Evolutionary conservation across 2,113 vertebrate species (phyloP).

Genomic region (Thamnophis sirtalis): DNA sequence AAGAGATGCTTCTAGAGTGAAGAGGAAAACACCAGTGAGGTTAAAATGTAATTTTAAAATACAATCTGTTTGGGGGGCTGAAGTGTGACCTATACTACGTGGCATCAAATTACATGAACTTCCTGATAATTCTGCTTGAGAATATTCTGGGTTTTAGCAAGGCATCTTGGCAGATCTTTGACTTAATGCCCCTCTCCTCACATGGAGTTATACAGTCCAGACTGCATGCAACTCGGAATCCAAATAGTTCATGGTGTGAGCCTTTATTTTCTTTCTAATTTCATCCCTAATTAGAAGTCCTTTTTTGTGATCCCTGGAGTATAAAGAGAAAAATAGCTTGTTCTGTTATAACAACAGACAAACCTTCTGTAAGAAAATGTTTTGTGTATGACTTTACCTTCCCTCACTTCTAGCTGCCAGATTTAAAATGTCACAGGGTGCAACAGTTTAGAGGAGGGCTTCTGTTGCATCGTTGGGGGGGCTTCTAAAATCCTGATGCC

Average conservation of each 20-base stretch:
- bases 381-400: neutral
- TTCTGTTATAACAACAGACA: neutral
- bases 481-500: too few relatives aligned
- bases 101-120: neutral
- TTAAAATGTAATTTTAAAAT: neutral
- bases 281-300: neutral
- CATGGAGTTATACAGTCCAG: neutral
- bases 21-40: neutral
- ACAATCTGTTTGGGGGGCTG: too few relatives aligned
- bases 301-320: neutral
- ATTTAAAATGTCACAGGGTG: neutral
- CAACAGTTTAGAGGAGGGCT: neutral
- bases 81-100: neutral
- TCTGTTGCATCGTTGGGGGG: too few relatives aligned
- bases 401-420: neutral
- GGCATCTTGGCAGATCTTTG: neutral
- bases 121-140: neutral
- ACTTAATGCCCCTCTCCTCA: too few relatives aligned
- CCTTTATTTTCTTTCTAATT: neutral
- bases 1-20: neutral
- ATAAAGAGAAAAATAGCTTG: neutral
- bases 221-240: neutral
- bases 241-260: neutral
- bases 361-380: neutral
- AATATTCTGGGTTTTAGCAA: neutral